Evolutionary conservation across 1,140 invertebrate species (phyloP), one percentile per base, ranked within the genome.

Genomic region (Capitella teleta): DNA sequence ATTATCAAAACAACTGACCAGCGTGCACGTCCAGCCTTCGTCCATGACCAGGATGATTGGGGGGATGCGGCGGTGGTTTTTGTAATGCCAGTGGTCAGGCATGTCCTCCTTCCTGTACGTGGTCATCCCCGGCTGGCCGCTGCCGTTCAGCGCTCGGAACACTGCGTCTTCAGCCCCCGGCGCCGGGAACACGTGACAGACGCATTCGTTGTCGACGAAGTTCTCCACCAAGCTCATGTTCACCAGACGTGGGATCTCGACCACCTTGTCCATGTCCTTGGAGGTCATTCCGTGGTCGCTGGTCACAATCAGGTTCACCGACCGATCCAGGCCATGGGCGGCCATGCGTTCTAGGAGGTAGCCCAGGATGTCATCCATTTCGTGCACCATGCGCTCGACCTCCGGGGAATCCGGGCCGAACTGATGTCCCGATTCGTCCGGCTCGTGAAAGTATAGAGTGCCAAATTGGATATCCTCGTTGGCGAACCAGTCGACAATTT

Each of bases 241-340:
- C 6, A 19, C 21, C 12, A 16, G 21, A 6, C 21, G 8, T 8
- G 10, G 38, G 10, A 41, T 12, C 10, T 41, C 38, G 6, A 41
- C 18, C 10, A 41, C 18, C 38, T 19, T 6, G 18, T 41, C 38
- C 10, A 14, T 8, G 8, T 12, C 12, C 12, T 16, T 41, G 23
- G 64, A 60, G 2, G 72, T 56, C 80, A 85, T 84, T 14, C 85
- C 84, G 68, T 86, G 84, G 68, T 86, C 84, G 61, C 82, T 83
- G 2, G 83, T 63, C 40, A 86, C 72, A 49, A 86, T 75, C 1
- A 86, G 64, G 63, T 85, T 84, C 0, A 82, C 70, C 43, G 61
- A 61, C 59, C 79, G 68, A 28, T 61, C 61, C 28, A 84, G 62
- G 10, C 47, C 34, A n/a, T 52, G 41, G 10, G 52, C 41, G 19